phyloP scores from a whole-genome alignment of 64 coral and sea anemone species.

The Pachyseris speciosa region DNA sequence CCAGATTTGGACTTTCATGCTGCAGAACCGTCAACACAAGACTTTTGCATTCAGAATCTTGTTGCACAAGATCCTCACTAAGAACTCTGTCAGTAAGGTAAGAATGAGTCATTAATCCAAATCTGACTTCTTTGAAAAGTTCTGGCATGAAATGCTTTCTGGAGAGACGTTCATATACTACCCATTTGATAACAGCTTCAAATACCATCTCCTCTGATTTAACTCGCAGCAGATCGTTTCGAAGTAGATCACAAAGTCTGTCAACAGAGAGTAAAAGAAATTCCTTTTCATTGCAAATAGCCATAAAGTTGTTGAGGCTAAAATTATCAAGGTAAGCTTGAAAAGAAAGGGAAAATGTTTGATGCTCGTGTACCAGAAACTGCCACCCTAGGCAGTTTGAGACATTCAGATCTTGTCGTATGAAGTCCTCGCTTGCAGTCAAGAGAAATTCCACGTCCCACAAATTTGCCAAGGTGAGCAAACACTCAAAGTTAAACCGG shows the following conservation, averaged over 20 bases:
- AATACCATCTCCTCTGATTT: conserved; percentile 74
- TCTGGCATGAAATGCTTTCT: conserved; percentile 40
- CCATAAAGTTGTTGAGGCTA: conserved; percentile 68
- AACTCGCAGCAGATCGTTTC: conserved; percentile 54
- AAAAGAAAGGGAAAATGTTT: conserved; percentile 34
- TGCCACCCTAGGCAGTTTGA: conserved; percentile 66
- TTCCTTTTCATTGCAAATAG: conserved; percentile 52
- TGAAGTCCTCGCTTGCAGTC: conserved; percentile 49
- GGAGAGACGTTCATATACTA: conserved; percentile 43
- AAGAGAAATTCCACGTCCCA: conserved; percentile 74
- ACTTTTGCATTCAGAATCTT: conserved; percentile 1
- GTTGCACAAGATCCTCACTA: conserved; percentile 38
- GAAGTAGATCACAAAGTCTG: conserved; percentile 20
- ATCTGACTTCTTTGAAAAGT: conserved; percentile 56
- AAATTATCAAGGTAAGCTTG: conserved; percentile 48
- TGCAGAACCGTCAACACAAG: conserved; percentile 30
- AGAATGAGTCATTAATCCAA: conserved; percentile 44
- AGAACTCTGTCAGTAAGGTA: conserved; percentile 31
- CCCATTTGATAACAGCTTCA: conserved; percentile 64
- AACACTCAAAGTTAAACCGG: conserved; percentile 54
- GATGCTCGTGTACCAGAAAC: conserved; percentile 33
- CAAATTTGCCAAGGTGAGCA: conserved; percentile 69
- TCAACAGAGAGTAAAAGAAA: conserved; percentile 48
- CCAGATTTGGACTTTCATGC: neutral
- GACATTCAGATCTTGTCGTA: conserved; percentile 25